These are phyloP conservation scores for zebrafish (Danio rerio) DNA, from an alignment of 2,113 vertebrate species.

Conservation along the genomic window GRCz12tu NC_133179.1:14590501-14591000, in stretches of 20 bases:
- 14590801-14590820: slow-evolving; percentile 53
- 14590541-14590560: too few relatives aligned
- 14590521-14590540: too few relatives aligned
- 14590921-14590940: too few relatives aligned
- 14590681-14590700: slow-evolving; percentile 60
- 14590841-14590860: not conserved
- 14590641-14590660: not conserved
- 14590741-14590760: slow-evolving; percentile 50
- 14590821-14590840: not conserved
- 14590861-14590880: too few relatives aligned
- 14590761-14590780: slow-evolving; percentile 27
- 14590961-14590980: too few relatives aligned
- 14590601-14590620: not conserved
- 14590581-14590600: too few relatives aligned
- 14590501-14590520: too few relatives aligned
- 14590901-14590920: too few relatives aligned
- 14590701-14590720: slow-evolving; percentile 40
- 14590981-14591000: too few relatives aligned
- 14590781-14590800: slow-evolving; percentile 50
- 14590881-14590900: too few relatives aligned
- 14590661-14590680: slow-evolving; percentile 19
- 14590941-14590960: too few relatives aligned
- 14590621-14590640: not conserved
- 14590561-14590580: too few relatives aligned
- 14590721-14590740: slow-evolving; percentile 59